These are phyloP conservation scores for Mustela erminea DNA, from an alignment of 2,797 vertebrate species.

Conservation along the genomic window DNA sequence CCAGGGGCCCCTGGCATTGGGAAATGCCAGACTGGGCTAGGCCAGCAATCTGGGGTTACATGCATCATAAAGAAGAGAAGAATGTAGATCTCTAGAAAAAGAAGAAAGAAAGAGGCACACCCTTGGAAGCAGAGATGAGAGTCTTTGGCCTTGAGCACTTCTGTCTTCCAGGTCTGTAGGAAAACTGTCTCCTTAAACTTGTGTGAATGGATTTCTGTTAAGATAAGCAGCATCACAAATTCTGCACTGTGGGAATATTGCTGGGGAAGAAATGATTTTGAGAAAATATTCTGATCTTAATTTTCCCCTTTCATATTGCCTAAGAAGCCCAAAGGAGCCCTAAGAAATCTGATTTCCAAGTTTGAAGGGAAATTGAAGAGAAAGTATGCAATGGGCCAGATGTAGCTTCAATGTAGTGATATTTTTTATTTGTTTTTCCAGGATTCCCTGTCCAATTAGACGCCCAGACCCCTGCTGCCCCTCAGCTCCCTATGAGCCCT, in stretches of 20 bases:
- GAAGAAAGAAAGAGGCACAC: not conserved
- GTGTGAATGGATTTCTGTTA: conserved; percentile 42
- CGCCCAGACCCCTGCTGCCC: not conserved
- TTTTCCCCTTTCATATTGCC: not conserved
- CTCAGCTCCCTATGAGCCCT: not conserved
- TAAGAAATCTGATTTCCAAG: conserved; percentile 15
- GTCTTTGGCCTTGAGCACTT: not conserved
- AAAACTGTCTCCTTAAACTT: not conserved
- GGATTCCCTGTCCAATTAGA: not conserved
- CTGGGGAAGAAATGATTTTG: not conserved
- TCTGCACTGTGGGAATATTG: not conserved
- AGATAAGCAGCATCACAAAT: conserved; percentile 5
- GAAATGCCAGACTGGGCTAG: not conserved
- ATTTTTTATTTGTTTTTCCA: not conserved
- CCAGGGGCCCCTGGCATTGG: not conserved
- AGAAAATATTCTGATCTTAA: conserved; percentile 14
- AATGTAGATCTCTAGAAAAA: not conserved
- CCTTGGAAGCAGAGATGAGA: not conserved
- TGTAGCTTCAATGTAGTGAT: not conserved
- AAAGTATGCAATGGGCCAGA: not conserved
- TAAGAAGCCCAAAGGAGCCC: not conserved
- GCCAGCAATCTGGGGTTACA: not conserved
- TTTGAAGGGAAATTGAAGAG: not conserved
- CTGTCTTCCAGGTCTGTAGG: not conserved
- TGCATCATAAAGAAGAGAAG: not conserved